phyloP scores from a whole-genome alignment of 2,113 vertebrate genomes.

The Myanophis thanlyinensis region DNA sequence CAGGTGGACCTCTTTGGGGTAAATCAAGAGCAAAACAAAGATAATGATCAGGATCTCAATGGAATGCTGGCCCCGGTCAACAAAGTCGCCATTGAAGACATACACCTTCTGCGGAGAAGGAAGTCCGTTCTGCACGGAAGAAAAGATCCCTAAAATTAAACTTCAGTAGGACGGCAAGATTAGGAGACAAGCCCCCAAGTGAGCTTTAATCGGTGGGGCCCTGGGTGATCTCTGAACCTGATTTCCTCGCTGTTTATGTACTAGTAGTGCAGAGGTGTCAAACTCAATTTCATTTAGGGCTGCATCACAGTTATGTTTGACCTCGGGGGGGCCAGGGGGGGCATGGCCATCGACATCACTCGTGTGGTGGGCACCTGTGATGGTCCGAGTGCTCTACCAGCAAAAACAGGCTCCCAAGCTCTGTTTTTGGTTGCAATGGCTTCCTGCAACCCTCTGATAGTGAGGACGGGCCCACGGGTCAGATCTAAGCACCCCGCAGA shows the following conservation, averaged over 20 bases:
- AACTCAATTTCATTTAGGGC: no score
- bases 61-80: conserved; percentile 90
- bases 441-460: no score
- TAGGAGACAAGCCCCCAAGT: background rate
- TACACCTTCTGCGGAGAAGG: conserved; percentile 87
- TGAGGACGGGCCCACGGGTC: no score
- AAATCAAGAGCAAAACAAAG: conserved; percentile 88
- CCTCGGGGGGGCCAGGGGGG: no score
- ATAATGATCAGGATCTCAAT: conserved; percentile 88
- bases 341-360: no score
- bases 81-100: conserved; percentile 91
- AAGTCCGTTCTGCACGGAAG: conserved; percentile 82
- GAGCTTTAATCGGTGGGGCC: background rate
- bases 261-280: no score
- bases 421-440: no score
- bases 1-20: conserved; percentile 87
- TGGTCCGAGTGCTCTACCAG: no score
- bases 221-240: background rate
- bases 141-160: background rate
- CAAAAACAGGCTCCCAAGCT: no score
- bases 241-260: background rate
- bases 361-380: no score
- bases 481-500: no score
- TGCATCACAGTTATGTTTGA: no score
- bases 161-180: background rate